These are phyloP conservation scores for Castor canadensis DNA, from an alignment of 2,113 vertebrate species.

Conservation along the genomic window DNA sequence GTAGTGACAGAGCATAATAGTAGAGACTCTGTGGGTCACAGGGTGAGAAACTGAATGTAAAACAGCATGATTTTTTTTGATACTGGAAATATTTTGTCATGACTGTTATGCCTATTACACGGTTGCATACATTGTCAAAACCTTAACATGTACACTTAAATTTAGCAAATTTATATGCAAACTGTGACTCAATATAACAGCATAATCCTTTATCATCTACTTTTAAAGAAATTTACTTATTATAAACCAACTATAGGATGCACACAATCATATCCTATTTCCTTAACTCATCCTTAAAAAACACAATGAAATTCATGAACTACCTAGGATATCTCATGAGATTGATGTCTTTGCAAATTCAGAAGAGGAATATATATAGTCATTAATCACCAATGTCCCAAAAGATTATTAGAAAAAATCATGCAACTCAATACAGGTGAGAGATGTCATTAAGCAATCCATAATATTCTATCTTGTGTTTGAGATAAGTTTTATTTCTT, in stretches of 20 bases:
- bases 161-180: background rate
- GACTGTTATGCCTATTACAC: background rate
- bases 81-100: background rate
- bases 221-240: background rate
- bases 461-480: background rate
- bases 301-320: too few relatives aligned
- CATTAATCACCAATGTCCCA: background rate
- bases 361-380: background rate
- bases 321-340: too few relatives aligned
- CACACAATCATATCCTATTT: background rate
- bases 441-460: background rate
- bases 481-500: background rate
- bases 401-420: background rate
- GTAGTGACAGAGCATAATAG: background rate
- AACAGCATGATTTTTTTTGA: background rate
- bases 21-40: too few relatives aligned
- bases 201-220: background rate
- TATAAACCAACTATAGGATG: background rate
- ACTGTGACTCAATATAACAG: background rate
- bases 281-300: background rate
- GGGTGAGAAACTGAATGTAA: background rate
- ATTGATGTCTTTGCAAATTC: background rate
- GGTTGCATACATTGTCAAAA: background rate
- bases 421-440: background rate
- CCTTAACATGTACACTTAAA: background rate